These are phyloP conservation scores for Rhagoletis zephyria DNA, from an alignment of 1,140 invertebrate genomes.

Conservation along the genomic window DNA sequence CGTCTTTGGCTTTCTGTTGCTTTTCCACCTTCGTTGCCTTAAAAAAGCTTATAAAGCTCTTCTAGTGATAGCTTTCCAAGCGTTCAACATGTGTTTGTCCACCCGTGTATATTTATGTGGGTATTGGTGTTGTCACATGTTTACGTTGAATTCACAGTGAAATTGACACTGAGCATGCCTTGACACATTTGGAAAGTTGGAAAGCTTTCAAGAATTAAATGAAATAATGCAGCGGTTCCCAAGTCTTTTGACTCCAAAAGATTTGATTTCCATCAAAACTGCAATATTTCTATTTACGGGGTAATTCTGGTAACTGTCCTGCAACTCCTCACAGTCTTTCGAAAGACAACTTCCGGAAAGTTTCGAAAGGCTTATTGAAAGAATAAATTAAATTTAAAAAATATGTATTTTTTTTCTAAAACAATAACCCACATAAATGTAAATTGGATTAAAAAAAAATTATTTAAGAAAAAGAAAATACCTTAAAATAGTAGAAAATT, in stretches of 20 bases:
- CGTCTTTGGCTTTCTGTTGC: background rate
- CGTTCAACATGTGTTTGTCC: constrained; percentile 23
- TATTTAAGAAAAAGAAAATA: no score
- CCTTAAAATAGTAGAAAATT: no score
- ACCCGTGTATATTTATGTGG: background rate
- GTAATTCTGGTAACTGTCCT: no score
- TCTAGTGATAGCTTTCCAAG: background rate
- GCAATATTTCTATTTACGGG: no score
- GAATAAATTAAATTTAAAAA: no score
- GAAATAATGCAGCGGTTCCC: background rate
- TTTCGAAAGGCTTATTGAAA: no score
- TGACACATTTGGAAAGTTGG: background rate
- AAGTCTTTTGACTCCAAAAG: background rate
- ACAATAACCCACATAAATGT: no score
- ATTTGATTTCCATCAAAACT: no score
- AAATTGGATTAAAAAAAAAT: no score
- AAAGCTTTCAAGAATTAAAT: background rate
- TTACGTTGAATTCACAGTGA: background rate
- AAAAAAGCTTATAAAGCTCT: background rate
- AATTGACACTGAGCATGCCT: background rate
- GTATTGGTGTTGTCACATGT: background rate
- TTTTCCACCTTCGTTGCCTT: background rate
- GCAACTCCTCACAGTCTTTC: no score
- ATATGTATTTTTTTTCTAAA: no score
- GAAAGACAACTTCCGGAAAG: no score